Evolutionary conservation across 1,140 invertebrate genomes (phyloP).

Genomic region (Monochamus saltuarius): DNA sequence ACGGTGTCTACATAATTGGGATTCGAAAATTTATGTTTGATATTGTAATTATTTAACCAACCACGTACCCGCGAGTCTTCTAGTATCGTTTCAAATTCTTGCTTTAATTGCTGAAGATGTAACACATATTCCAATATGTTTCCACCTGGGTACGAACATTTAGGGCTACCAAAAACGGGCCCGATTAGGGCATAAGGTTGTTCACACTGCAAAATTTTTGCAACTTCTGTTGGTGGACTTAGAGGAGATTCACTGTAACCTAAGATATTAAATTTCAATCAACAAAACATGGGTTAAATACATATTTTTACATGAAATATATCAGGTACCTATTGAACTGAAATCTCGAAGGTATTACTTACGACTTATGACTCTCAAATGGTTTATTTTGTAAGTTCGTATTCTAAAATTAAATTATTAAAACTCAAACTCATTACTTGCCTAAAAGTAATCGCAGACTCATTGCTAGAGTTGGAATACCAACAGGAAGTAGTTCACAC

Average conservation of each 20-base stretch:
- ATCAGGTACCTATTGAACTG: constrained; percentile 27
- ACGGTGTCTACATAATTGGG: constrained; percentile 51
- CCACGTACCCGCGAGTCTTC: constrained; percentile 49
- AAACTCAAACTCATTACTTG: too few relatives aligned
- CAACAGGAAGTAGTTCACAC: constrained; percentile 84
- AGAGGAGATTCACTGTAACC: constrained; percentile 56
- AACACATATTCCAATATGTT: constrained; percentile 36
- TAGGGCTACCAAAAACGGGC: constrained; percentile 40
- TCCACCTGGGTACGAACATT: constrained; percentile 35
- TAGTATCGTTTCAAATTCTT: constrained; percentile 35
- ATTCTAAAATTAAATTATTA: too few relatives aligned
- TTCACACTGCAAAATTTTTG: constrained; percentile 41
- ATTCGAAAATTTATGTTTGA: constrained; percentile 69
- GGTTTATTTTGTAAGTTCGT: too few relatives aligned
- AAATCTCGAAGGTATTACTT: too few relatives aligned
- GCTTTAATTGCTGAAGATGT: constrained; percentile 35
- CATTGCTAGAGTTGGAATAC: constrained; percentile 70
- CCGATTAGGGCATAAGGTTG: constrained; percentile 49
- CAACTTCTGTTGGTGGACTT: constrained; percentile 55
- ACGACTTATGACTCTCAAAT: too few relatives aligned
- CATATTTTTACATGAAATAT: not conserved
- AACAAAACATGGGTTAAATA: not conserved
- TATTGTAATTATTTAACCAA: constrained; percentile 79
- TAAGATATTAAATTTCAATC: constrained; percentile 54
- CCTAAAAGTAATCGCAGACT: constrained; percentile 53